Evolutionary conservation across 2,888 invertebrate species (phyloP), one percentile per base, ranked within the genome.

Genomic region (Lepidocyrtoides sp.): DNA sequence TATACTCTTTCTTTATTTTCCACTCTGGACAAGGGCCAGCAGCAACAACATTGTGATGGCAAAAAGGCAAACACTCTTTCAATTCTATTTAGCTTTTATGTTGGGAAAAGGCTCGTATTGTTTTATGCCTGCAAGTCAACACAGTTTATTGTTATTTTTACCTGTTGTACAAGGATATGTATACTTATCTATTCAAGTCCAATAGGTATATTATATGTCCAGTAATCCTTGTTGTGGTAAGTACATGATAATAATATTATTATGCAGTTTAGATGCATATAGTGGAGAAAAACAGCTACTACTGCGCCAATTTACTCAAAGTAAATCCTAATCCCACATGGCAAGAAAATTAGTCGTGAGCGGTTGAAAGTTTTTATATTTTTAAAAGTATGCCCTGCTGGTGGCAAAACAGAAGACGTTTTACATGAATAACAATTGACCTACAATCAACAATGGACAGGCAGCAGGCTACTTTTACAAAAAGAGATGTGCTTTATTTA

Each of bases 291-390:
- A 72, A 12, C 14, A 41, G 60, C 41, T 66, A 44, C 63, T 66
- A n/a, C n/a, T n/a, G n/a, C n/a, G 63, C 26, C 83, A 83, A 54
- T 66, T 82, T 66, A 41, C 17, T 29, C 41, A 48, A 17, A 60
- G 60, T 44, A 14, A 60, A 41, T 23, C 51, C 23, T 14, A 60
- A 41, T 23, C 51, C 23, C 23, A 20, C 41, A 63, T 44, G 54
- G 81, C 17, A 79, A 60, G 83, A 29, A 83, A 83, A 83, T 66
- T 83, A 83, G 83, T 83, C 32, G n/a, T 83, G 83, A 83, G 32
- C 29, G 20, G 51, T 29, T 72, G 44, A 72, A 72, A 72, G 44
- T 69, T 29, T 10, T 7, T 75, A 48, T 54, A 51, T 10, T 2
- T 48, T 75, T 54, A 54, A 54, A 82, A 44, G 63, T 14, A 63